Base-by-base conservation (phyloP, 92 coral and sea anemone species). In the Meandrina meandrites region DNA sequence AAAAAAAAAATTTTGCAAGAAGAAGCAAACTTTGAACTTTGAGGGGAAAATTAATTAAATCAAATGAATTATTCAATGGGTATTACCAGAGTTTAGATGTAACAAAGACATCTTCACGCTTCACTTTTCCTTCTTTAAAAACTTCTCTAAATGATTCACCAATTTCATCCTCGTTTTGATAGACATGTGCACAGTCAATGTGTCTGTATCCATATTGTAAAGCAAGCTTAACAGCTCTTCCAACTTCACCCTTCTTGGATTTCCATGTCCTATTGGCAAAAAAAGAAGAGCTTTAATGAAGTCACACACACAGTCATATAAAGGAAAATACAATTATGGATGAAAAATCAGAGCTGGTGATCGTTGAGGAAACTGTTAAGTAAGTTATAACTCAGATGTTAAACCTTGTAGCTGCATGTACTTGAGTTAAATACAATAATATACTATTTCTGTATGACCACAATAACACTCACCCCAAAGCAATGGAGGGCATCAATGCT, bases 241-340 rank as follows among this genome's bases (percentile, higher is more conserved):
- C 96, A 35, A 93, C 96, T 87, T 93, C 92, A 32, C 92, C 93
- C 34, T 89, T 91, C 67, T 88, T 78, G 17, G 96, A 93, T 62
- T 81, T 71, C 96, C 96, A 93, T 0, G 96, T 90, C 51, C 96
- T 93, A 71, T n/a, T 11, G 21, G 5, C 40, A 70, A 57, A 51
- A 75, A 12, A 47, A 40, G 19, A 45, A n/a, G 5, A 48, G 32
- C 37, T 27, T 13, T 35, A 0, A 7, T 48, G 53, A 4, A 48
- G 53, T 27, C 21, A 12, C 36, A 30, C n/a, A 16, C 6, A 31
- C 16, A 51, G 8, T 14, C n/a, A n/a, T n/a, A n/a, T n/a, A n/a
- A n/a, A n/a, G n/a, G n/a, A n/a, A n/a, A n/a, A n/a, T n/a, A n/a
- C n/a, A n/a, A n/a, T n/a, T n/a, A n/a, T 53, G 27, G 17, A 60